A percentile compares a stretch with the other conserved stretches of the same genome.
Conservation (phyloP, 2,888 invertebrate genomes). For the Luperina nickerlii region DNA sequence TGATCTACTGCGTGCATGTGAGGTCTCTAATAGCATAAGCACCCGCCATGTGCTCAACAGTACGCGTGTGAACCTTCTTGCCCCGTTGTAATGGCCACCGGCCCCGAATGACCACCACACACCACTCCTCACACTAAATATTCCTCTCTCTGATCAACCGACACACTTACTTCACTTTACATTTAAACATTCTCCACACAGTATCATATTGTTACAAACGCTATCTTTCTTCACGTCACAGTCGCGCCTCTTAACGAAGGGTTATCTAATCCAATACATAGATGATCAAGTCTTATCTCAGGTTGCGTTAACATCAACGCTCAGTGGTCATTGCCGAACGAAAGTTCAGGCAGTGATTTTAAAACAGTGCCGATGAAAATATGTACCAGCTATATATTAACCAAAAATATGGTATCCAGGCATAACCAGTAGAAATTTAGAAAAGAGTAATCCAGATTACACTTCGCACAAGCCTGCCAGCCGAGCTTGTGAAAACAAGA, state of each 20-base stretch:
- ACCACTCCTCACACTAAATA: not conserved
- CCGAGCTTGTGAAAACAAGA: not conserved
- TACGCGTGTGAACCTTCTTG: not conserved
- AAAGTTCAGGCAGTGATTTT: not conserved
- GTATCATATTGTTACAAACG: constrained; percentile 4
- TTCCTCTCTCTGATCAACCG: constrained; percentile 13
- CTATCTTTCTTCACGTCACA: constrained; percentile 6
- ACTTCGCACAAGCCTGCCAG: not conserved
- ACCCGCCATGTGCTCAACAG: not conserved
- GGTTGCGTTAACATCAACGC: not conserved
- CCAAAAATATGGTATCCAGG: not conserved
- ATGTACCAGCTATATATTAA: not conserved
- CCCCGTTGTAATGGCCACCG: not conserved
- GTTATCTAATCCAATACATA: not conserved
- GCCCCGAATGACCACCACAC: constrained; percentile 1
- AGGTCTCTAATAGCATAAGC: not conserved
- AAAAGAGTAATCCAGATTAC: not conserved
- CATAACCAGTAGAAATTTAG: not conserved
- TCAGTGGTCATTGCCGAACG: not conserved
- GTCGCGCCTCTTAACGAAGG: constrained; percentile 8
- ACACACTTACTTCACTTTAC: constrained; percentile 9
- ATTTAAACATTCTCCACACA: constrained; percentile 36
- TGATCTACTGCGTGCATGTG: not conserved
- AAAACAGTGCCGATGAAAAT: not conserved
- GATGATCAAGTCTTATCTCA: not conserved